Percentiles rank a stretch among this genome's conserved stretches.
Evolutionary conservation across 2,113 vertebrate genomes (phyloP).

Genomic region (Octodon degus): DNA sequence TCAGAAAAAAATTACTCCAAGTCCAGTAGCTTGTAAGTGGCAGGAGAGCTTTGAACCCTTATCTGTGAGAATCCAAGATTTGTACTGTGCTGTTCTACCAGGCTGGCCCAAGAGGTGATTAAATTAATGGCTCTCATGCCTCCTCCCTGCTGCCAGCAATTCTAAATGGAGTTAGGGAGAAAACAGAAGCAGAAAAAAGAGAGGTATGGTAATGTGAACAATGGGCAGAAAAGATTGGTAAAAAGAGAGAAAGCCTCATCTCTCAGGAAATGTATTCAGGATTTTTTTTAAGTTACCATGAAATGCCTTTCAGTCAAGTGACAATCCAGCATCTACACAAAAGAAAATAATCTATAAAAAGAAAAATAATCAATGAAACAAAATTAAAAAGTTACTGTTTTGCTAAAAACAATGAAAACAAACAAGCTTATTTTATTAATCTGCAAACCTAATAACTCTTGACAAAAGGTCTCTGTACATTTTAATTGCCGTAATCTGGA

Average conservation of each 20-base stretch:
- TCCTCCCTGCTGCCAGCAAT: not conserved
- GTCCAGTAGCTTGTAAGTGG: not conserved
- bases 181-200: not conserved
- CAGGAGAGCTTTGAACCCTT: not conserved
- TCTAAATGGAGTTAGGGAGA: not conserved
- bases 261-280: constrained; percentile 35
- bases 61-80: not conserved
- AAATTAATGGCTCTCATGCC: not conserved
- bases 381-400: constrained; percentile 68
- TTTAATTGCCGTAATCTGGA: constrained; percentile 79
- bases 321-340: constrained; percentile 40
- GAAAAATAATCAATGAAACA: constrained; percentile 50
- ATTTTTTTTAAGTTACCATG: not conserved
- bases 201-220: not conserved
- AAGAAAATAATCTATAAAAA: constrained; percentile 25
- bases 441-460: constrained; percentile 65
- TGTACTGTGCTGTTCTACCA: not conserved
- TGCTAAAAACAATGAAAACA: constrained; percentile 70
- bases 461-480: constrained; percentile 78
- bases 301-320: constrained; percentile 37
- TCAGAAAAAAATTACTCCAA: not conserved
- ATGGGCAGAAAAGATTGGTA: not conserved
- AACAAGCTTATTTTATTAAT: constrained; percentile 75
- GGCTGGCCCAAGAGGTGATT: not conserved
- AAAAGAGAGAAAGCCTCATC: not conserved